Conservation (phyloP, 2,797 vertebrate species). For the Tamandua tetradactyla region DNA sequence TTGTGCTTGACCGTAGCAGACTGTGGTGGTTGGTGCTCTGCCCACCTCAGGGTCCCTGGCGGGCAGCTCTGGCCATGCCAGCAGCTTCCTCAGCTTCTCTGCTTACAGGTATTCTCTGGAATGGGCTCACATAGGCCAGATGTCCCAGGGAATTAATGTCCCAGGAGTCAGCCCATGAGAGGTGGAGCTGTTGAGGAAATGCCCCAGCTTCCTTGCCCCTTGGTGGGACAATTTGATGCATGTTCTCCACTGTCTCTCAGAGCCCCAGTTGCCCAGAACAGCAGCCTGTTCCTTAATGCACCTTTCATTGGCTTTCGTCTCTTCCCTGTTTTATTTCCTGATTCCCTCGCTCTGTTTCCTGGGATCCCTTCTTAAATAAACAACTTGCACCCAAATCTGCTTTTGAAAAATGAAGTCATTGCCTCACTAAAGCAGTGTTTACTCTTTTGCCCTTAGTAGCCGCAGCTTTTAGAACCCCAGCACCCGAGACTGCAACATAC, state of each 20-base stretch:
- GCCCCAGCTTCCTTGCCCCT: neutral
- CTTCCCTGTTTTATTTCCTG: neutral
- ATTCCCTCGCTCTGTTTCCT: neutral
- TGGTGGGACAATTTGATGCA: neutral
- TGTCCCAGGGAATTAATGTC: neutral
- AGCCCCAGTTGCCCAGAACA: neutral
- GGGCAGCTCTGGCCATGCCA: neutral
- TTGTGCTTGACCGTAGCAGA: neutral
- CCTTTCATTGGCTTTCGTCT: neutral
- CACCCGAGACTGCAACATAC: neutral
- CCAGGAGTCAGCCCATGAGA: neutral
- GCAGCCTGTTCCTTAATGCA: neutral
- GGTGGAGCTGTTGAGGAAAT: neutral
- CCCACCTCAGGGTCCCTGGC: neutral
- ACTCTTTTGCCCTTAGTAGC: neutral
- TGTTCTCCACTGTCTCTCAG: fast-evolving
- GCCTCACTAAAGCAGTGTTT: neutral
- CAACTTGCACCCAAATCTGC: neutral
- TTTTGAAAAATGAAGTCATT: neutral
- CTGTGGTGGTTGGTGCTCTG: fast-evolving
- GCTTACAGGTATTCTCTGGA: neutral
- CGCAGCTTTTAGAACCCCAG: neutral
- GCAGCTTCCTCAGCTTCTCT: neutral
- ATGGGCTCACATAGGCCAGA: neutral
- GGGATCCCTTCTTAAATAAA: neutral